These are phyloP conservation scores for Teleiodes luculella DNA, from an alignment of 2,888 invertebrate species.

Conservation along the genomic window DNA sequence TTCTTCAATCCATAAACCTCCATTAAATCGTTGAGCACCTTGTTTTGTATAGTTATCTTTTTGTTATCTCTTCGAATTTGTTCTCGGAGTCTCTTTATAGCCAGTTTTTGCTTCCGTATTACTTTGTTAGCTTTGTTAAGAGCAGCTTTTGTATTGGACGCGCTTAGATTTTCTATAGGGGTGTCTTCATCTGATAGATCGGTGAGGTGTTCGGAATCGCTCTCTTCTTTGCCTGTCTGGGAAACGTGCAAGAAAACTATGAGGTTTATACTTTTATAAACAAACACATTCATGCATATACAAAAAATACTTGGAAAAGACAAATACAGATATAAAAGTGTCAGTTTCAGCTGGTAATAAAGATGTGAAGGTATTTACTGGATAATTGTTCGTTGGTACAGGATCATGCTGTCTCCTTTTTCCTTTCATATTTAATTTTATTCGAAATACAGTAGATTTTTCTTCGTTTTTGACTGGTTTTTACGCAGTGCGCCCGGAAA, in stretches of 20 bases:
- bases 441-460: too few species aligned
- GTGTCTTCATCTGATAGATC: not conserved
- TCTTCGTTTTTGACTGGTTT: too few species aligned
- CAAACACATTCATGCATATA: too few species aligned
- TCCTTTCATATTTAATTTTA: too few species aligned
- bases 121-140: not conserved
- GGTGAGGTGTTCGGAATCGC: not conserved
- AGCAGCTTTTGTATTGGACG: not conserved
- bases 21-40: slow-evolving; percentile 14
- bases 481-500: too few species aligned
- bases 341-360: too few species aligned
- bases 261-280: too few species aligned
- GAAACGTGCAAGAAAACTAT: not conserved
- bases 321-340: too few species aligned
- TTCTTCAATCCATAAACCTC: slow-evolving; percentile 10
- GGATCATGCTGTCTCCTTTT: too few species aligned
- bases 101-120: not conserved
- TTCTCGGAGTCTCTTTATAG: not conserved
- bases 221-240: not conserved
- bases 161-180: not conserved
- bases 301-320: too few species aligned
- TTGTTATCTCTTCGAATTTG: not conserved
- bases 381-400: too few species aligned
- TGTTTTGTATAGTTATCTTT: slow-evolving; percentile 12
- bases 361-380: too few species aligned